These are phyloP conservation scores for Ranitomeya imitator DNA, from an alignment of 2,113 vertebrate genomes.

Conservation along the genomic window DNA sequence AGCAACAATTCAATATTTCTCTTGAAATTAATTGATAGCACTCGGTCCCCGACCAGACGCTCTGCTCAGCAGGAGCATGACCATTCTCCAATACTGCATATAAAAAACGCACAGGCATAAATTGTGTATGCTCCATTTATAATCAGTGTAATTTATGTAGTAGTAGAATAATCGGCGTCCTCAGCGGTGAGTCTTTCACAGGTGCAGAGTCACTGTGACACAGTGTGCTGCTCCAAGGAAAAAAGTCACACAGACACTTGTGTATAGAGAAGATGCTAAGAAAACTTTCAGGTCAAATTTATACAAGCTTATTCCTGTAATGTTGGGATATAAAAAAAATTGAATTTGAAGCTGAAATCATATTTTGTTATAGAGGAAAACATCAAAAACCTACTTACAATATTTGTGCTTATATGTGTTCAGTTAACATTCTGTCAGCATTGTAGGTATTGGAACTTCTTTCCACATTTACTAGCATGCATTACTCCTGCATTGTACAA, in stretches of 20 bases:
- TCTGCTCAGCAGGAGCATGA: neutral
- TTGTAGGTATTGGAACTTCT: no score
- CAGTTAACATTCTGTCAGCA: no score
- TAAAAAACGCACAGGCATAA: neutral
- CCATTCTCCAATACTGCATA: slow-evolving; percentile 9
- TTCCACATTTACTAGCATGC: no score
- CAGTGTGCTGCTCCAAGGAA: neutral
- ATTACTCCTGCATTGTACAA: no score
- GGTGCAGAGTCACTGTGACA: neutral
- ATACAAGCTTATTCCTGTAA: no score
- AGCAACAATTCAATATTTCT: neutral
- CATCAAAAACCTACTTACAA: no score
- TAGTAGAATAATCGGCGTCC: neutral
- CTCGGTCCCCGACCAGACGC: neutral
- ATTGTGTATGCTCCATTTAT: neutral
- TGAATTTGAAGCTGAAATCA: no score
- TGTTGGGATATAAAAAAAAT: no score
- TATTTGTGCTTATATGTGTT: no score
- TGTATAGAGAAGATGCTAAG: neutral
- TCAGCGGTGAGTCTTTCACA: neutral
- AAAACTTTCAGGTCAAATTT: neutral
- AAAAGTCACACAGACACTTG: neutral
- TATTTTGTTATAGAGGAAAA: no score
- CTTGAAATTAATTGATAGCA: neutral
- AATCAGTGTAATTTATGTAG: neutral